Conservation (phyloP, 1,140 invertebrate species). For the Nebria ingens region DNA sequence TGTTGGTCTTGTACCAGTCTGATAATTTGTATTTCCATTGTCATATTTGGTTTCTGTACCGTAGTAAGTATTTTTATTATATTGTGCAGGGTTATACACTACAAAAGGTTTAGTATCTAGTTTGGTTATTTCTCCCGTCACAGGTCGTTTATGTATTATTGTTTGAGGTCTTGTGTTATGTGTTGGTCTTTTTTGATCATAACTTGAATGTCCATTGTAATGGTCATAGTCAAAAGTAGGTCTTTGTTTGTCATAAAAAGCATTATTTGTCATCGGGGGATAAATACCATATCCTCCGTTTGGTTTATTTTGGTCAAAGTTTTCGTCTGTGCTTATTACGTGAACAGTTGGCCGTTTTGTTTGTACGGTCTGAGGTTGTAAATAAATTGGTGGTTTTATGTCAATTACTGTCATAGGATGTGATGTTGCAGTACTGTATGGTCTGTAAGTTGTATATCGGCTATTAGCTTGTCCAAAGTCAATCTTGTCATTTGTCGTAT, state of each 20-base stretch:
- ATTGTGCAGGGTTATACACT: not conserved
- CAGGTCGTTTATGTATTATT: not conserved
- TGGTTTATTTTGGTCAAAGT: not conserved
- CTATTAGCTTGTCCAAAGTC: not conserved
- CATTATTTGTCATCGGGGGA: not conserved
- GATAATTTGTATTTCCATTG: conserved; percentile 21
- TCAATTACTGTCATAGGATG: not conserved
- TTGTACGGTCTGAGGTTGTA: not conserved
- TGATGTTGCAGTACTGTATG: not conserved
- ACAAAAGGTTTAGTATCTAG: not conserved
- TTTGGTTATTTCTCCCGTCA: not conserved
- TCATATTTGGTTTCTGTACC: conserved; percentile 12
- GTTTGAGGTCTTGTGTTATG: not conserved
- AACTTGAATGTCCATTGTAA: not conserved
- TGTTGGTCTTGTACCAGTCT: conserved; percentile 26
- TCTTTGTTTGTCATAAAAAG: not conserved
- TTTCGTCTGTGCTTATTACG: not conserved
- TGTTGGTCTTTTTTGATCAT: not conserved
- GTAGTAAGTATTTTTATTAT: not conserved
- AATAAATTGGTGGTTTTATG: not conserved
- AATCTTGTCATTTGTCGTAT: not conserved
- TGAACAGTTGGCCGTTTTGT: not conserved
- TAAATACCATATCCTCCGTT: not conserved
- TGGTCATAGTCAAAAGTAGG: not conserved
- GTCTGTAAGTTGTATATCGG: not conserved